Conservation (phyloP, 2,888 invertebrate genomes). For the Halictus quadricinctus region DNA sequence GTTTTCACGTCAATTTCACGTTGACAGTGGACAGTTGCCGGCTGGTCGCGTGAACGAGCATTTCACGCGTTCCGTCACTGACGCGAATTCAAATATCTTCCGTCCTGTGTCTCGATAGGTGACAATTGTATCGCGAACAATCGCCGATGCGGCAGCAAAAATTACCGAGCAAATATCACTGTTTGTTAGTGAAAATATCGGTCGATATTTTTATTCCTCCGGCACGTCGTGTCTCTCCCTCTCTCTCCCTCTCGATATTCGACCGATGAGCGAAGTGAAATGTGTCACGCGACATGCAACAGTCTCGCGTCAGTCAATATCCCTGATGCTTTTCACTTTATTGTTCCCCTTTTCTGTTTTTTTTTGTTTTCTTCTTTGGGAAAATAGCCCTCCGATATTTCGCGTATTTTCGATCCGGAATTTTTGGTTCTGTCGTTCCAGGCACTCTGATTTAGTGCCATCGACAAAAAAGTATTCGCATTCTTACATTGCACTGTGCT, state of each 20-base stretch:
- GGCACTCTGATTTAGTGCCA: not conserved
- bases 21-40: not conserved
- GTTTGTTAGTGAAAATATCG: not conserved
- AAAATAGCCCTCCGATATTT: not conserved
- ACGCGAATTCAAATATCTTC: slow-evolving; percentile 28
- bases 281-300: not conserved
- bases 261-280: not conserved
- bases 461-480: not conserved
- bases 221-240: not conserved
- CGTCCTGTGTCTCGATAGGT: not conserved
- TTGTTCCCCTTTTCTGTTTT: not conserved
- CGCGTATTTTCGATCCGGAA: not conserved
- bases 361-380: not conserved
- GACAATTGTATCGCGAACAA: slow-evolving; percentile 27
- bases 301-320: not conserved
- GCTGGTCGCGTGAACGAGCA: not conserved
- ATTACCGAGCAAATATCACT: slow-evolving; percentile 9
- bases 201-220: not conserved
- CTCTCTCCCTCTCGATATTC: not conserved
- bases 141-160: not conserved
- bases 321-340: not conserved
- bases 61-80: not conserved
- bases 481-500: not conserved
- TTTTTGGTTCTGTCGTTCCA: not conserved
- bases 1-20: slow-evolving; percentile 26